These are phyloP conservation scores for Sycophila texana DNA, from an alignment of 2,888 invertebrate species.

Conservation along the genomic window DNA sequence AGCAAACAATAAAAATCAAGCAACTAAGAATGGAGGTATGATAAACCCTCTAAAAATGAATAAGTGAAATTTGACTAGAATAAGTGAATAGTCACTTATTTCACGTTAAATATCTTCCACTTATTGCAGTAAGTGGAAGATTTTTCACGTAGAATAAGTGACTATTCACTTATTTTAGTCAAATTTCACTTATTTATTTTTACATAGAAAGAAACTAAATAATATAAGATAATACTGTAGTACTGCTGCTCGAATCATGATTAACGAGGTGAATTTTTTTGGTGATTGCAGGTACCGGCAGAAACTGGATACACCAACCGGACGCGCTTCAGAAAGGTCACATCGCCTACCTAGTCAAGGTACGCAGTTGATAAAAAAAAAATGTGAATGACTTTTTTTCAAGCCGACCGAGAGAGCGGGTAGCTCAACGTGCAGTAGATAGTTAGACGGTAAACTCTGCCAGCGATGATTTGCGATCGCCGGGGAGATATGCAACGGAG, in stretches of 20 bases:
- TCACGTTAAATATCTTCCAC: too few species aligned
- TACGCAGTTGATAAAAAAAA: conserved; percentile 70
- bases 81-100: too few species aligned
- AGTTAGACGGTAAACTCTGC: conserved; percentile 12
- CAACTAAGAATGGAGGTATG: conserved; percentile 72
- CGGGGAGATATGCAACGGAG: background rate
- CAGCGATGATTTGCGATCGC: background rate
- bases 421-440: background rate
- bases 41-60: too few species aligned
- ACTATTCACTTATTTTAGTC: too few species aligned
- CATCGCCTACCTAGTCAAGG: conserved; percentile 98
- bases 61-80: too few species aligned
- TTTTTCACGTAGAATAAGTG: too few species aligned
- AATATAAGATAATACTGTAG: conserved; percentile 15
- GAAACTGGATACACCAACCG: conserved; percentile 95
- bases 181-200: too few species aligned
- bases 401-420: background rate
- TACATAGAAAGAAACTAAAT: background rate
- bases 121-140: too few species aligned
- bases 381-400: background rate
- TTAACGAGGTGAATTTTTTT: conserved; percentile 54
- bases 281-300: conserved; percentile 75
- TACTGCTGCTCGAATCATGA: background rate
- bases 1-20: conserved; percentile 75
- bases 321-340: conserved; percentile 96